phyloP scores from a whole-genome alignment of 2,888 invertebrate species.

The Furcula furcula region DNA sequence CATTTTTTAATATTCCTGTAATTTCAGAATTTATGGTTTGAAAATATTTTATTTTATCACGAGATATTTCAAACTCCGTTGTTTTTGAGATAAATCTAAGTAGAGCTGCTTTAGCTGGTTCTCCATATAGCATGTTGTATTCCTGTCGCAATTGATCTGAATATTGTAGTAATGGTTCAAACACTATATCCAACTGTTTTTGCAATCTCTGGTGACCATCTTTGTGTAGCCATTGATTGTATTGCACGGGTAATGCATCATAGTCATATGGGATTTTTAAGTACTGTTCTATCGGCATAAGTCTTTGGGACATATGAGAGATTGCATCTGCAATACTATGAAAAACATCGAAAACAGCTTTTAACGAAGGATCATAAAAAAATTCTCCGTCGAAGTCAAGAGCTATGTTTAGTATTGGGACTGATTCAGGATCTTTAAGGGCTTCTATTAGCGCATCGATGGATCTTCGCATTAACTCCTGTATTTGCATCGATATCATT shows the following conservation, averaged over 20 bases:
- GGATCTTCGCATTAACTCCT: constrained; percentile 85
- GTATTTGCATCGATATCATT: constrained; percentile 82
- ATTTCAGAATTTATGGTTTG: constrained; percentile 82
- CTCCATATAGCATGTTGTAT: constrained; percentile 81
- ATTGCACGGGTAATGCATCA: constrained; percentile 79
- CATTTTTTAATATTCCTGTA: constrained; percentile 83
- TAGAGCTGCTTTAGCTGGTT: constrained; percentile 67
- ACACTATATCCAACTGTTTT: constrained; percentile 75
- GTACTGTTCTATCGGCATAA: constrained; percentile 81
- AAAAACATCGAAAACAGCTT: constrained; percentile 80
- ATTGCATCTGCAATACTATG: constrained; percentile 81
- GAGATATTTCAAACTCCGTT: constrained; percentile 81
- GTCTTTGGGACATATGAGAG: constrained; percentile 77
- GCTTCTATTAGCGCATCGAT: constrained; percentile 83
- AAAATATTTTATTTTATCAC: constrained; percentile 83
- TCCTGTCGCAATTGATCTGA: constrained; percentile 72
- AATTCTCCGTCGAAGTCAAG: constrained; percentile 80
- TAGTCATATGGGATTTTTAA: constrained; percentile 60
- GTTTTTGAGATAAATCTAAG: constrained; percentile 71
- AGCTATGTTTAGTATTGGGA: constrained; percentile 84
- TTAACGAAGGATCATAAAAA: constrained; percentile 81
- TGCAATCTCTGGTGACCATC: constrained; percentile 78
- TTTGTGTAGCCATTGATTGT: constrained; percentile 80
- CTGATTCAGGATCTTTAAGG: constrained; percentile 72
- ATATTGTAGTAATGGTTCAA: constrained; percentile 80